These are phyloP conservation scores for Hystrix brachyura DNA, from an alignment of 2,113 vertebrate species.

Conservation along the genomic window DNA sequence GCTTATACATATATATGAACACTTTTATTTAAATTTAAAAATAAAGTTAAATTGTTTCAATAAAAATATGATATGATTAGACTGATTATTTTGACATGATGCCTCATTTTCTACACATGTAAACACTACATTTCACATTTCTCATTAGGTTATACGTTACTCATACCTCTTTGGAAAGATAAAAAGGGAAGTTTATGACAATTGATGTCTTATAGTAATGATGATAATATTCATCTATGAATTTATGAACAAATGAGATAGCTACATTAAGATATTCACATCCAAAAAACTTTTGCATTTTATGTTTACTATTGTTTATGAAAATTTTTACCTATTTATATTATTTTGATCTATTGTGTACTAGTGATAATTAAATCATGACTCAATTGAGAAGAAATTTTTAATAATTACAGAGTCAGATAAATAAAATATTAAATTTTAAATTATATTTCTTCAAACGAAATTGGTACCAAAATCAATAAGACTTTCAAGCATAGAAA, in stretches of 20 bases:
- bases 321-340: not conserved
- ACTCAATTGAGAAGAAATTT: slow-evolving; percentile 22
- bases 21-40: slow-evolving; percentile 6
- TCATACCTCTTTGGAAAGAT: not conserved
- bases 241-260: not conserved
- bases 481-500: slow-evolving; percentile 19
- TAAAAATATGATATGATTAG: not conserved
- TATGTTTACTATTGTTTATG: not conserved
- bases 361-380: slow-evolving; percentile 12
- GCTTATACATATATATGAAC: not conserved
- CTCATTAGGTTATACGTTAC: not conserved
- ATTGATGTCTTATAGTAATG: not conserved
- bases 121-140: not conserved
- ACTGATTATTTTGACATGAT: not conserved
- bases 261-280: not conserved
- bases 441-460: slow-evolving; percentile 6
- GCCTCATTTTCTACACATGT: not conserved
- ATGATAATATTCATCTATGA: not conserved
- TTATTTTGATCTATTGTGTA: not conserved
- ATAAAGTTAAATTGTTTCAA: not conserved
- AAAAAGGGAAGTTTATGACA: not conserved
- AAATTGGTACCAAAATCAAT: slow-evolving; percentile 13
- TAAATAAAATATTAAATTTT: slow-evolving; percentile 42
- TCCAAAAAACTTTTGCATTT: not conserved
- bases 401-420: not conserved